Evolutionary conservation across 2,797 vertebrate species (phyloP).

Genomic region (Paguma larvata): DNA sequence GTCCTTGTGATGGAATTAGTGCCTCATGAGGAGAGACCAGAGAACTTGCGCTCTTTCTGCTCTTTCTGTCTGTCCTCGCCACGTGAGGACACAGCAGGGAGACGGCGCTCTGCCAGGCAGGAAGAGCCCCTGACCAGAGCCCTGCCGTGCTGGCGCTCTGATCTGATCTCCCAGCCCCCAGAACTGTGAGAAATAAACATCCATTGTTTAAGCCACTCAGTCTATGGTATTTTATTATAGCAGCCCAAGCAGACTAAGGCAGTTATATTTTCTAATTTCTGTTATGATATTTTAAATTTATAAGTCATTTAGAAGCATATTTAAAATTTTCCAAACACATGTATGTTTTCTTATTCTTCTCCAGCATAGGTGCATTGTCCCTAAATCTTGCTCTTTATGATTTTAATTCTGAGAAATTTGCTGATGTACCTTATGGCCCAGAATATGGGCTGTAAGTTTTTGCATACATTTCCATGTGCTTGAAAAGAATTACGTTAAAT

Average conservation of each 20-base stretch:
- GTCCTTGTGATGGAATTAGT: not conserved
- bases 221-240: not conserved
- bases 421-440: not conserved
- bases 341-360: conserved; percentile 52
- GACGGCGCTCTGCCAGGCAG: not conserved
- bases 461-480: not conserved
- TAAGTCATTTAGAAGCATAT: conserved; percentile 45
- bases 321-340: not conserved
- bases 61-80: too few relatives aligned
- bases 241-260: not conserved
- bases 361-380: not conserved
- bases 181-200: not conserved
- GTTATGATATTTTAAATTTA: not conserved
- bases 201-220: not conserved
- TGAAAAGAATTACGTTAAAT: conserved; percentile 54
- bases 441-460: conserved; percentile 15
- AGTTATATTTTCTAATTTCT: conserved; percentile 35
- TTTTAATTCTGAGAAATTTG: conserved; percentile 62
- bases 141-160: not conserved
- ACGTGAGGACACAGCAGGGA: not conserved
- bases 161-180: not conserved
- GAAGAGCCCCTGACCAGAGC: not conserved
- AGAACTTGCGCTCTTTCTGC: not conserved
- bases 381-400: conserved; percentile 18
- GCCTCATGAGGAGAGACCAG: not conserved